Base-by-base conservation (phyloP, 2,113 vertebrate species). In the Peromyscus leucopus region DNA sequence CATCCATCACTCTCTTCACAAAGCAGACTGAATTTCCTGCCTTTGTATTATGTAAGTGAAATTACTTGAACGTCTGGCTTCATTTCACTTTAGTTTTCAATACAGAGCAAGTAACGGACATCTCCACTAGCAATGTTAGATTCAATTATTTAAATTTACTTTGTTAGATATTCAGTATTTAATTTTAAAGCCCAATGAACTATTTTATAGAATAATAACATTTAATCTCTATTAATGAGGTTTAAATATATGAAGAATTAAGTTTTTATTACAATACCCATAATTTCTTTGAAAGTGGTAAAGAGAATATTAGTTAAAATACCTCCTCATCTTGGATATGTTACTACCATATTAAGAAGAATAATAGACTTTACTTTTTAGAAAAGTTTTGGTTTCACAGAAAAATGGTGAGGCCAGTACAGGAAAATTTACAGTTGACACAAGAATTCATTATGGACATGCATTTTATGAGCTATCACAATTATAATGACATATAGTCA, bases 91-190 rank as follows among this genome's bases (percentile, higher is more conserved):
- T 10, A 89, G 31, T 86, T 95, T 98, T 86, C 95, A 79, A 69
- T 82, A 85, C 84, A 88, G 33, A 91, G 65, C 11, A 89, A 90
- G 16, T 55, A 79, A 95, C 95, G 67, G 39, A 63, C 76, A 88
- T 94, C 76, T 89, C 24, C 5, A 69, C 51, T 61, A 89, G 90
- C 89, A 87, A 96, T 26, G 13, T 75, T 90, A 79, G 72, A 83
- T 89, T 96, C 75, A 96, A 89, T 94, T 97, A 96, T 95, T 96
- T 93, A 97, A 93, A 94, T 96, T 95, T 89, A 92, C 82, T 92
- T 96, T 91, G 39, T 83, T 82, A 95, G 55, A n/a, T 91, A 96
- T 83, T 86, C 46, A 90, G 59, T 71, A 92, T 85, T 98, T 93
- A 94, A 92, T 86, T 97, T 98, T 94, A 91, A 95, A 95, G 28